A percentile compares a stretch with the other conserved stretches of the same genome.
Conservation (phyloP, 2,113 vertebrate genomes). For the Caranx ignobilis region DNA sequence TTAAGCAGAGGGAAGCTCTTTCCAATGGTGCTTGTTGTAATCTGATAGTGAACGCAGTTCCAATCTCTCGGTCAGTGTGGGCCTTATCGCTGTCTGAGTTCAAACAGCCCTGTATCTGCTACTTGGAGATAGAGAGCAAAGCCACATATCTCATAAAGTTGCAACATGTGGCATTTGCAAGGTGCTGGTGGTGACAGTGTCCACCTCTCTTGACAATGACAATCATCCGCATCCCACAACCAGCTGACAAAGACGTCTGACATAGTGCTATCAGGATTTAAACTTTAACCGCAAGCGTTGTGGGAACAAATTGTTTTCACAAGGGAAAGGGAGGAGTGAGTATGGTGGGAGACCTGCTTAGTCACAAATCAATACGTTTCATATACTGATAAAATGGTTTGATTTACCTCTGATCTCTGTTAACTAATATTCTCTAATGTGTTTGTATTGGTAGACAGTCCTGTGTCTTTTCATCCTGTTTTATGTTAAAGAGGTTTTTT, state of each 20-base stretch:
- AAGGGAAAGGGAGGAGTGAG: not conserved
- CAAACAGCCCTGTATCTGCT: conserved; percentile 62
- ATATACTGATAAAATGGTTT: not conserved
- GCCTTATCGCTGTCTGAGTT: conserved; percentile 69
- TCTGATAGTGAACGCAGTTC: conserved; percentile 66
- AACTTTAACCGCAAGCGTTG: conserved; percentile 5
- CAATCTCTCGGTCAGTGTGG: conserved; percentile 62
- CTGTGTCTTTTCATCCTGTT: not conserved
- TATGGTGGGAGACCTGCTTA: not conserved
- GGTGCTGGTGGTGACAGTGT: conserved; percentile 20
- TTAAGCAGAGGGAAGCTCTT: conserved; percentile 51
- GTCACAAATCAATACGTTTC: not conserved
- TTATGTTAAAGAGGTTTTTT: not conserved
- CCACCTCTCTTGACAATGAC: conserved; percentile 28
- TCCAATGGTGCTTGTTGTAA: conserved; percentile 68
- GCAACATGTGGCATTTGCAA: conserved; percentile 55
- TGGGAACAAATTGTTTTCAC: not conserved
- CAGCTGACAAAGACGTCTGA: conserved; percentile 24
- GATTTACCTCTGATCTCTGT: not conserved
- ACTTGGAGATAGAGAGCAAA: conserved; percentile 68
- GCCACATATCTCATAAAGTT: conserved; percentile 48
- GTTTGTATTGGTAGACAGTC: not conserved
- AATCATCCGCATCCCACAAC: conserved; percentile 39
- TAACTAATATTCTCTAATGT: not conserved
- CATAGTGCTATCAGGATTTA: conserved; percentile 15